Conservation (phyloP, 2,888 invertebrate genomes). For the Microchrysa polita region DNA sequence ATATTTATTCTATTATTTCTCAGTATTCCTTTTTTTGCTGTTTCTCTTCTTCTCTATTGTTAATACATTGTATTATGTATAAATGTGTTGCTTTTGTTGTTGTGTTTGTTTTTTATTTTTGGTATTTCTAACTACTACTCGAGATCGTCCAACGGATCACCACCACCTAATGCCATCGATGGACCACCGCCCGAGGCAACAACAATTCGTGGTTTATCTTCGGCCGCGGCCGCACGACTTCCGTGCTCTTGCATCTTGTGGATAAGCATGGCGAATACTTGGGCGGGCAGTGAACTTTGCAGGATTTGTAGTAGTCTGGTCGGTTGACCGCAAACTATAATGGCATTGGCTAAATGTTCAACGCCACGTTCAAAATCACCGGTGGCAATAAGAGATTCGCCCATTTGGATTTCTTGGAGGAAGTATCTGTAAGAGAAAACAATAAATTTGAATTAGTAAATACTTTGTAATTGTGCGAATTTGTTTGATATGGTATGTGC, state of each 20-base stretch:
- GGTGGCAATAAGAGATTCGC: conserved; percentile 88
- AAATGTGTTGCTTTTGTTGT: neutral
- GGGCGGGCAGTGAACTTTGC: conserved; percentile 94
- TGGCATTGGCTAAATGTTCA: conserved; percentile 95
- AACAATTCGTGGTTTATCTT: conserved; percentile 56
- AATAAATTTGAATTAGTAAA: neutral
- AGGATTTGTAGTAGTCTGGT: conserved; percentile 67
- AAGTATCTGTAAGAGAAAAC: conserved; percentile 64
- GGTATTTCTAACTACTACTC: conserved; percentile 56
- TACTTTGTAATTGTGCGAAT: too few relatives aligned
- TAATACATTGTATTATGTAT: neutral
- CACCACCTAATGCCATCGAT: conserved; percentile 54
- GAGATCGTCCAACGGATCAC: conserved; percentile 58
- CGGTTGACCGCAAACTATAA: conserved; percentile 93
- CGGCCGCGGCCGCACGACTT: conserved; percentile 56
- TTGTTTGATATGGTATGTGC: too few relatives aligned
- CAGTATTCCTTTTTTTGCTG: too few relatives aligned
- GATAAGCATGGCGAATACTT: conserved; percentile 89
- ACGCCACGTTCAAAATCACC: conserved; percentile 91
- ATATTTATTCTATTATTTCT: neutral
- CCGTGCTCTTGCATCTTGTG: conserved; percentile 70
- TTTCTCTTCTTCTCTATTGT: neutral
- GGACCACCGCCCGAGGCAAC: conserved; percentile 52
- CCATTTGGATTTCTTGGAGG: conserved; percentile 84
- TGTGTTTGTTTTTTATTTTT: too few relatives aligned